phyloP scores from a whole-genome alignment of 2,888 invertebrate species.

The Dryadula phaetusa region DNA sequence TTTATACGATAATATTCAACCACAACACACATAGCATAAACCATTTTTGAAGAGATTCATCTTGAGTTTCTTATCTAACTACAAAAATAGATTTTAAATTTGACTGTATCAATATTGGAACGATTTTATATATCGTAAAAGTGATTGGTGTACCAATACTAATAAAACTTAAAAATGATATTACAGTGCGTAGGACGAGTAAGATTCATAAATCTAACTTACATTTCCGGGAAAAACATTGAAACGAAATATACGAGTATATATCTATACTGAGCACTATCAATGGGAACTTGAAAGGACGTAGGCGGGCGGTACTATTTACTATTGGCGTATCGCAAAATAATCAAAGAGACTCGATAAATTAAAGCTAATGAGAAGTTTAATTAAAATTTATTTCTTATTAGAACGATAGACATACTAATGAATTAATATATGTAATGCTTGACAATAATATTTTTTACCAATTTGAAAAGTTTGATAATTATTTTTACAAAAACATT shows the following conservation, averaged over 20 bases:
- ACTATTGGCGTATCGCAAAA: conserved; percentile 38
- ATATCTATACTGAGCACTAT: conserved; percentile 54
- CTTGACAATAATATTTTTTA: neutral
- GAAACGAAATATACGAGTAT: conserved; percentile 54
- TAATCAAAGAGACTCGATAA: conserved; percentile 32
- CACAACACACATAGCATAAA: neutral
- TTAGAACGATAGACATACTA: neutral
- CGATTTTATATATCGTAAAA: conserved; percentile 23
- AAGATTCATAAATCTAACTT: conserved; percentile 71
- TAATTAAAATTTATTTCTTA: conserved; percentile 26
- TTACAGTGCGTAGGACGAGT: conserved; percentile 58
- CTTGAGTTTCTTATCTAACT: conserved; percentile 16
- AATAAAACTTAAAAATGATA: conserved; percentile 37
- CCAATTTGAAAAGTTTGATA: neutral
- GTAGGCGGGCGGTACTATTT: conserved; percentile 62
- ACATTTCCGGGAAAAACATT: conserved; percentile 69
- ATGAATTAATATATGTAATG: neutral
- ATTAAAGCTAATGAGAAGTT: conserved; percentile 31
- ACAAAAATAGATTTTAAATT: conserved; percentile 25
- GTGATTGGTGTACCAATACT: conserved; percentile 14
- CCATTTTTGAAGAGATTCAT: conserved; percentile 21
- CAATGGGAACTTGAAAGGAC: conserved; percentile 57
- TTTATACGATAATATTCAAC: neutral
- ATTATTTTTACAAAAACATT: neutral
- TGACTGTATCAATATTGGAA: conserved; percentile 24